These are phyloP conservation scores for Apostichopus leukothele DNA, from an alignment of 53 echinoderm and acorn worm genomes.

Conservation along the genomic window DNA sequence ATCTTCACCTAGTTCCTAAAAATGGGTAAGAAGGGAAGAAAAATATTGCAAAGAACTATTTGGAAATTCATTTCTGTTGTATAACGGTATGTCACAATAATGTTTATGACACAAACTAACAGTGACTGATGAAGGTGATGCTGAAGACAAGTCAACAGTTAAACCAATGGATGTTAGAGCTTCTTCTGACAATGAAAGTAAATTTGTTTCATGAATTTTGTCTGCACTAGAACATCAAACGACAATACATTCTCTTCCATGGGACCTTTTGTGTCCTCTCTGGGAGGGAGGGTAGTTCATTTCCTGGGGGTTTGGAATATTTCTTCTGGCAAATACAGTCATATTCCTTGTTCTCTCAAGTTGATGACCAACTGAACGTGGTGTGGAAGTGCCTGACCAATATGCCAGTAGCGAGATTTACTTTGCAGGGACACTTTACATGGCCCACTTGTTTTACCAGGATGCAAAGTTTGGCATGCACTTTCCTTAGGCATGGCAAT, in stretches of 20 bases:
- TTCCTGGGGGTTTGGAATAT: not conserved
- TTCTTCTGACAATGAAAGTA: not conserved
- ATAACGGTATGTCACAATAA: not conserved
- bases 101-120: not conserved
- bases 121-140: not conserved
- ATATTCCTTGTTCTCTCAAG: not conserved
- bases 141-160: not conserved
- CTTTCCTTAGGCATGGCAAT: too few species aligned
- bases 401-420: not conserved
- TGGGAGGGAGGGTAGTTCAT: not conserved
- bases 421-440: not conserved
- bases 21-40: not conserved
- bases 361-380: not conserved
- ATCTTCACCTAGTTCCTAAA: not conserved
- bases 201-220: not conserved
- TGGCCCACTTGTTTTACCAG: not conserved
- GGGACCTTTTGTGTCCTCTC: not conserved
- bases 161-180: not conserved
- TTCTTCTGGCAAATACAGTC: conserved; percentile 29
- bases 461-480: not conserved
- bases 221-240: not conserved
- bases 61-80: not conserved
- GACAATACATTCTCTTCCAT: not conserved
- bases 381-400: not conserved
- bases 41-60: not conserved